Evolutionary conservation across 2,113 vertebrate species (phyloP), one percentile per base, ranked within the genome.

Genomic region (Ginglymostoma cirratum): DNA sequence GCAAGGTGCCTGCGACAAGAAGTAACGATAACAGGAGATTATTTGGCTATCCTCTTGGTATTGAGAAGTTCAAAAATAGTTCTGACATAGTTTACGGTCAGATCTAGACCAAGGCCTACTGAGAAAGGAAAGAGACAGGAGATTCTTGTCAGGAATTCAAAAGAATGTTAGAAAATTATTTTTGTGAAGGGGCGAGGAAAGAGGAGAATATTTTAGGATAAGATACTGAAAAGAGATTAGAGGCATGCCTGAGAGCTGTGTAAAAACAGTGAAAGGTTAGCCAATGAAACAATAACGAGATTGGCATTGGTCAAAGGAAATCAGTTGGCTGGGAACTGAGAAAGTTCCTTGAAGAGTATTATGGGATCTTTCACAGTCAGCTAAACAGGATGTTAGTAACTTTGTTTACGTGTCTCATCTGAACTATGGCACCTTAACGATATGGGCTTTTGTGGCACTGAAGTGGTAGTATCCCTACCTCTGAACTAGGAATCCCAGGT

Each of bases 1-100:
- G 92, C 92, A 94, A 94, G 3, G 23, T 69, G n/a, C 65, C 92
- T 70, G 92, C 1, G 23, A 42, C 92, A 94, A 94, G 70, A 61
- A 69, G 23, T 45, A 94, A 94, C 70, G 66, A 94, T 94, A 70
- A 94, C n/a, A 67, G 65, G 92, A 67, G 66, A 94, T 94, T 94
- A 45, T 38, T 94, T 21, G 55, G 92, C 66, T 94, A 66, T 94
- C 38, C 66, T 94, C n/a, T 94, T 45, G 45, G 34, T 90, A 17
- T 2, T n/a, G 52, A 61, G 87, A 17, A 90, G 87, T 61, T 90
- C 52, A 90, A 90, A 30, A 61, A 90, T 34, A 90, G 27, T 90
- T 90, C 48, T 90, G 92, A 52, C 66, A 61, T 23, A n/a, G 34
- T 38, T 12, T 21, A 66, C 61, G 67, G 23, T 66, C 30, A 12